Evolutionary conservation across 2,113 vertebrate genomes (phyloP), one percentile per base, ranked within the genome.

Genomic region (Thunnus maccoyii): DNA sequence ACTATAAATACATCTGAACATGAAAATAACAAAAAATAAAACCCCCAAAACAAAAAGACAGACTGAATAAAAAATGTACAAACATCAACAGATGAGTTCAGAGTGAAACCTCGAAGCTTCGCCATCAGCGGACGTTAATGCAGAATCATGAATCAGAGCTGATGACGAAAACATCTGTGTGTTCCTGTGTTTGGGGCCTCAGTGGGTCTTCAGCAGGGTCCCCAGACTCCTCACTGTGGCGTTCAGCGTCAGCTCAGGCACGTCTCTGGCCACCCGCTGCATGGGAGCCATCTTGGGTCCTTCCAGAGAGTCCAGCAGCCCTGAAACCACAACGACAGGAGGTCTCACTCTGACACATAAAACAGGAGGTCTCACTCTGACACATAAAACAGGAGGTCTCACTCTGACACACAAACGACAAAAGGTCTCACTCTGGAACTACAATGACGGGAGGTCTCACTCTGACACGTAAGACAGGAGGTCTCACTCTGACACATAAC

Each of bases 181-280:
- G 36, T 10, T 22, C 22, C 22, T 1, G 32, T 30, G 41, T n/a
- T 8, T 13, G 10, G 27, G 16, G 8, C 9, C 27, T 92, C 91
- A 94, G 73, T 87, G 93, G 63, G 93, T 84, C 89, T 94, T 94
- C 76, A 95, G 87, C 83, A 95, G 66, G 0, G 79, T 91, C 20
- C 86, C 86, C 51, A 94, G 65, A 3, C 83, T 92, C 91, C 93
- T 96, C 27, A 86, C 50, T 6, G 97, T 97, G 88, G 92, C 76
- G 50, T 98, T 99, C 57, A 96, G 36, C 0, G 93, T 91, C 84
- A 96, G 81, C 3, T 92, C 86, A 0, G 97, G 95, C 78, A 99
- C 92, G 60, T 99, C 97, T 91, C 98, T 95, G 84, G 96, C 96
- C 60, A 99, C 97, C 88, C 98, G 95, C 95, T 98, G 97, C 84